A percentile compares a stretch with the other conserved stretches of the same genome.
These are phyloP conservation scores for Pangasianodon gigas DNA, from an alignment of 2,113 vertebrate genomes.

Conservation along the genomic window DNA sequence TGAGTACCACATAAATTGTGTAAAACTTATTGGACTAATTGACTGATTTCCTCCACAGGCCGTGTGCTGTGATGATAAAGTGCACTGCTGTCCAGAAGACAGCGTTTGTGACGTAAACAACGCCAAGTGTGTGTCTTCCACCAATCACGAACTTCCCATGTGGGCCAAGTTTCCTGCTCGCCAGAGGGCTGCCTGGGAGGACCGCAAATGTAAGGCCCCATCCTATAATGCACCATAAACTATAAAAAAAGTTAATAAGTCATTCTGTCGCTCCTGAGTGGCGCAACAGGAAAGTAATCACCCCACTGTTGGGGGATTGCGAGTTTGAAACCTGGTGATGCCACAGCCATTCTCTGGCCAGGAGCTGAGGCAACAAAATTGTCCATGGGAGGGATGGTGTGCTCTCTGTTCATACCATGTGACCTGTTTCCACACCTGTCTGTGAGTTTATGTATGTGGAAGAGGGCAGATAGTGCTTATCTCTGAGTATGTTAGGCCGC, in stretches of 20 bases:
- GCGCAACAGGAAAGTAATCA: not conserved
- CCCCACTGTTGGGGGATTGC: not conserved
- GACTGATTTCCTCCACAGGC: constrained; percentile 58
- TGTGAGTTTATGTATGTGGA: no score
- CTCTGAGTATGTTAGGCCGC: no score
- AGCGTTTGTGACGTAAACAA: constrained; percentile 60
- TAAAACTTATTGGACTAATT: not conserved
- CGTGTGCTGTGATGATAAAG: constrained; percentile 71
- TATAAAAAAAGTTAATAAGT: not conserved
- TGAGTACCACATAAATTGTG: not conserved
- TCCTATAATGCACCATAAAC: not conserved
- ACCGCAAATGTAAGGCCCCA: constrained; percentile 56
- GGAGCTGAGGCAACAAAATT: no score
- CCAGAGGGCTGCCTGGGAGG: constrained; percentile 67
- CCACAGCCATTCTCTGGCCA: not conserved
- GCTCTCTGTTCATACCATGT: no score
- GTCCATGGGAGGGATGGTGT: no score
- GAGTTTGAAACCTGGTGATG: no score
- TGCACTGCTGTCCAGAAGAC: constrained; percentile 72
- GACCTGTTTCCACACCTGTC: no score
- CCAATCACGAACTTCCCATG: constrained; percentile 64
- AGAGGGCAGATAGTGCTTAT: no score
- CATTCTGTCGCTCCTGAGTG: not conserved
- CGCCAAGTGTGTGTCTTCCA: constrained; percentile 62
- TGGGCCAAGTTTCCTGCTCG: constrained; percentile 71